phyloP scores from a whole-genome alignment of 2,888 invertebrate genomes.

The Apodemia zela region DNA sequence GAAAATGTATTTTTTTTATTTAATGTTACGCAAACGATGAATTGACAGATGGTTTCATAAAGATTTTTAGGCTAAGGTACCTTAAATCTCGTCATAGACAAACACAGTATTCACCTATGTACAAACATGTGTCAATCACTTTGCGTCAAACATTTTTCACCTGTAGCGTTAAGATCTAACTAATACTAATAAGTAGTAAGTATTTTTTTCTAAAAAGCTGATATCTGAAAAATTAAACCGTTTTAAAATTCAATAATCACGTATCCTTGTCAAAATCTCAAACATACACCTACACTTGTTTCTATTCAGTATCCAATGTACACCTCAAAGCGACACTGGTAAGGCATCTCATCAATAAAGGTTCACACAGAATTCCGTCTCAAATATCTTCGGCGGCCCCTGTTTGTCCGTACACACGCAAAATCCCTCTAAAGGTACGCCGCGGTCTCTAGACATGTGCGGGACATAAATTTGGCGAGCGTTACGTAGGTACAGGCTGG shows the following conservation, averaged over 20 bases:
- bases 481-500: slow-evolving; percentile 75
- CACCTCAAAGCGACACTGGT: slow-evolving; percentile 26
- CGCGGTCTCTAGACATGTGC: slow-evolving; percentile 80
- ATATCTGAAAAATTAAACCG: not conserved
- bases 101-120: no score
- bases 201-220: no score
- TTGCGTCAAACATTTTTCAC: no score
- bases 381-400: slow-evolving; percentile 66
- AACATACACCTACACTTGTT: not conserved
- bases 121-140: no score
- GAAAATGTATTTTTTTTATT: no score
- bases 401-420: slow-evolving; percentile 76
- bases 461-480: slow-evolving; percentile 80
- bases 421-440: slow-evolving; percentile 78
- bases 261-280: not conserved
- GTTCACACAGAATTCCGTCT: slow-evolving; percentile 68
- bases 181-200: no score
- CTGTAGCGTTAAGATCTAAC: no score
- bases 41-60: no score
- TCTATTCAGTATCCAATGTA: slow-evolving; percentile 16
- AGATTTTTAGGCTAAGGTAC: no score
- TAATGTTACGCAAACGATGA: no score
- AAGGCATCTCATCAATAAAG: slow-evolving; percentile 67
- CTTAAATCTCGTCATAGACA: no score
- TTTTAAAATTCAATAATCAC: not conserved